Evolutionary conservation across 1,140 invertebrate species (phyloP).

Genomic region (Drosophila truncata): DNA sequence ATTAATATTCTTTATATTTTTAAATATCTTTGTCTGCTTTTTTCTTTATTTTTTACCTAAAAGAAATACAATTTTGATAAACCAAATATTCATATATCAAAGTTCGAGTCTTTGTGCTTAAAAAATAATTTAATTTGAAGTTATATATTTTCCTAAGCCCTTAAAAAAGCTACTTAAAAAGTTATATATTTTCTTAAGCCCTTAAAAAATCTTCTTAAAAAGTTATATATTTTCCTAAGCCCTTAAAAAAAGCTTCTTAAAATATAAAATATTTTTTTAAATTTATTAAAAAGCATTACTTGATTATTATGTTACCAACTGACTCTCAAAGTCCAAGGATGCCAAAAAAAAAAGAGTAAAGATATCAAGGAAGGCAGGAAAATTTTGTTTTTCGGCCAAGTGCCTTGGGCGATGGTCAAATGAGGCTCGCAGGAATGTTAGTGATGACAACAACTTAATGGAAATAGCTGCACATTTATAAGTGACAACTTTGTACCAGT

Average conservation of each 20-base stretch:
- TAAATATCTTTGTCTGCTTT: background rate
- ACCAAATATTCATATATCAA: background rate
- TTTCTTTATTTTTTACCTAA: background rate
- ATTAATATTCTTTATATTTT: background rate
- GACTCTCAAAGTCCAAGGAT: background rate
- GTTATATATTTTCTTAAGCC: background rate
- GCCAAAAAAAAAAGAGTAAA: background rate
- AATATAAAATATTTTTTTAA: background rate
- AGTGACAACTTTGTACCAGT: slow-evolving; percentile 71
- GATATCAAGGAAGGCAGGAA: background rate
- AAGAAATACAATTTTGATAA: background rate
- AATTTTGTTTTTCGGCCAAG: slow-evolving; percentile 53
- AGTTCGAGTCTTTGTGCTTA: background rate
- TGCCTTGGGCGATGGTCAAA: slow-evolving; percentile 41
- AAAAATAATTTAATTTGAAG: background rate
- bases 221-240: background rate
- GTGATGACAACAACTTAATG: slow-evolving; percentile 83
- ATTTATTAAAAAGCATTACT: background rate
- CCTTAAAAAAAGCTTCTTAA: background rate
- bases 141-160: background rate
- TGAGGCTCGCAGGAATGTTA: slow-evolving; percentile 74
- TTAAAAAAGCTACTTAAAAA: too few relatives aligned
- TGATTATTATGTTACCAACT: background rate
- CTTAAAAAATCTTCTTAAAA: too few relatives aligned
- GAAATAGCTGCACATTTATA: slow-evolving; percentile 83